A percentile compares a stretch with the other conserved stretches of the same genome.
phyloP scores from a whole-genome alignment of 2,797 vertebrate species.

The Buphagus erythrorhynchus region DNA sequence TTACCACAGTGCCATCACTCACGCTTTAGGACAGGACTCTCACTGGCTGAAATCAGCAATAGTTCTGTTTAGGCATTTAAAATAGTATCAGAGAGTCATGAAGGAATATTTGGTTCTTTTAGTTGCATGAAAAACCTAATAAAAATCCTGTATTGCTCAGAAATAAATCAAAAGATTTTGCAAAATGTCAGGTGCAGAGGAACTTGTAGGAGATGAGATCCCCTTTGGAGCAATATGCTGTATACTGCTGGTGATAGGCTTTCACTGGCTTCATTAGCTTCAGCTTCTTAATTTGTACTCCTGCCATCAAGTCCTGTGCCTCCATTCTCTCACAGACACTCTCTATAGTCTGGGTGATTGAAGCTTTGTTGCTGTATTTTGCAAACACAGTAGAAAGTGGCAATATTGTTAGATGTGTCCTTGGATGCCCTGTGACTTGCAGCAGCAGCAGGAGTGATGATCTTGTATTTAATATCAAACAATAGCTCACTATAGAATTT shows the following conservation, averaged over 20 bases:
- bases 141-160: background rate
- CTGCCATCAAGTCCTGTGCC: background rate
- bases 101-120: background rate
- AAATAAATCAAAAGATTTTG: background rate
- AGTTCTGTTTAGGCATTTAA: background rate
- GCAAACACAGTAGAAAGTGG: constrained; percentile 10
- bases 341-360: background rate
- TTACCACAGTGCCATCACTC: background rate
- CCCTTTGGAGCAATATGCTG: background rate
- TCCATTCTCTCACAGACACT: background rate
- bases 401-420: background rate
- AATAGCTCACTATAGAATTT: constrained; percentile 42
- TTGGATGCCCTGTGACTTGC: constrained; percentile 24
- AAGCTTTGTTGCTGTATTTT: background rate
- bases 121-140: background rate
- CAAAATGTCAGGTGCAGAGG: background rate
- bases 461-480: constrained; percentile 11
- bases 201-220: background rate
- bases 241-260: background rate
- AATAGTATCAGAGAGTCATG: background rate
- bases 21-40: background rate
- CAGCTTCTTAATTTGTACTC: background rate
- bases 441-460: constrained; percentile 4
- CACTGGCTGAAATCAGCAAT: background rate
- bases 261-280: background rate